Conservation (phyloP, 2,113 vertebrate species). For the Paedocypris sp. region DNA sequence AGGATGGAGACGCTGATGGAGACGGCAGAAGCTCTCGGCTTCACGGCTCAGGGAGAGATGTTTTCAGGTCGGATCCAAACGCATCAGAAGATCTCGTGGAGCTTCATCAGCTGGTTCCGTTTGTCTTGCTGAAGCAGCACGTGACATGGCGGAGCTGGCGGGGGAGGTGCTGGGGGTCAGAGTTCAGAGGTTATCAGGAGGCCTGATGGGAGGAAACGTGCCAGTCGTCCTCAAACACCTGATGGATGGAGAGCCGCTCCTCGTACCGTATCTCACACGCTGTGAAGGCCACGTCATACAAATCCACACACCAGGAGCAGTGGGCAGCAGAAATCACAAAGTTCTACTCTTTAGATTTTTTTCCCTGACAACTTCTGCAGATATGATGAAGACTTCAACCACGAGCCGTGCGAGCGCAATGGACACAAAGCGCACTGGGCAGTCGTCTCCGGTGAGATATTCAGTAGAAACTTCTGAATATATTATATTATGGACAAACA, state of each 20-base stretch:
- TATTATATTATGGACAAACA: background rate
- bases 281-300: no score
- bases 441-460: conserved; percentile 68
- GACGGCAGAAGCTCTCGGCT: conserved; percentile 60
- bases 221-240: conserved; percentile 62
- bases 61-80: conserved; percentile 79
- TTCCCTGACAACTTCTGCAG: conserved; percentile 55
- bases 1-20: conserved; percentile 60
- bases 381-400: conserved; percentile 84
- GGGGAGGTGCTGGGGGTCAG: conserved; percentile 63
- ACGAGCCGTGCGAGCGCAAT: conserved; percentile 66
- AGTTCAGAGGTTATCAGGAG: conserved; percentile 59
- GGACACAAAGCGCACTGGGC: conserved; percentile 84
- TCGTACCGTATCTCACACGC: conserved; percentile 89
- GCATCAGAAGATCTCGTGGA: no score
- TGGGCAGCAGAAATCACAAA: no score
- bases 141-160: conserved; percentile 70
- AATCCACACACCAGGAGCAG: no score
- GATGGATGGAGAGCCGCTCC: conserved; percentile 57
- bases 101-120: no score
- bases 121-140: conserved; percentile 49
- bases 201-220: conserved; percentile 62
- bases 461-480: no score
- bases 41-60: conserved; percentile 79
- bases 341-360: background rate